Evolutionary conservation across 35 echinoderm and acorn worm species (phyloP).

Genomic region (Acanthaster planci): DNA sequence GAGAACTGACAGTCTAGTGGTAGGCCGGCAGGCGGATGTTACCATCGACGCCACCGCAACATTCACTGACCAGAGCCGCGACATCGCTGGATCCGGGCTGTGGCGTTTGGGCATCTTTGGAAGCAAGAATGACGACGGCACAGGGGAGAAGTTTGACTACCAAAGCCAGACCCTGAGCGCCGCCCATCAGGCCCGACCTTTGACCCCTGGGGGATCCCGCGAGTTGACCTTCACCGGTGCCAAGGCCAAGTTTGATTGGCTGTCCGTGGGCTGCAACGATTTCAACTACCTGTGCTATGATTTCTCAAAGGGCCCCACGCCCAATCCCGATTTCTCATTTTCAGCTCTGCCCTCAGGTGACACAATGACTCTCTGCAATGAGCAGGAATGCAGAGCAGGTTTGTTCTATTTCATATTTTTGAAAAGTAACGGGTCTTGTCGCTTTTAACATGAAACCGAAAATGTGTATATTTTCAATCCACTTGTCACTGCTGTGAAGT

Average conservation of each 20-base stretch:
- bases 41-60: slow-evolving; percentile 45
- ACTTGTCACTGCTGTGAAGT: no score
- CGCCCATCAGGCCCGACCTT: background rate
- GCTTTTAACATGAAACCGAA: no score
- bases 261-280: slow-evolving; percentile 74
- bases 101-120: slow-evolving; percentile 74
- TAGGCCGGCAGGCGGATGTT: slow-evolving; percentile 35
- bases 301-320: slow-evolving; percentile 54
- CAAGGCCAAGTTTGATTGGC: slow-evolving; percentile 63
- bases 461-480: no score
- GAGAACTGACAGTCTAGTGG: slow-evolving; percentile 20
- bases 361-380: slow-evolving; percentile 54
- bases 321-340: slow-evolving; percentile 71
- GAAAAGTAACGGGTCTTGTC: no score
- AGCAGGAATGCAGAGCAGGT: slow-evolving; percentile 58
- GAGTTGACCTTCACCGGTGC: slow-evolving; percentile 39
- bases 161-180: slow-evolving; percentile 47
- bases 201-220: background rate
- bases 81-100: slow-evolving; percentile 52
- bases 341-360: slow-evolving; percentile 44
- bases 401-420: slow-evolving; percentile 17
- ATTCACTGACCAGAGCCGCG: slow-evolving; percentile 50
- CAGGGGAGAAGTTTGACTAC: slow-evolving; percentile 67
- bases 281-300: slow-evolving; percentile 75
- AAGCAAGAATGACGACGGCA: slow-evolving; percentile 55